Evolutionary conservation across 2,797 vertebrate genomes (phyloP).

Genomic region (Sebastes steindachneri): DNA sequence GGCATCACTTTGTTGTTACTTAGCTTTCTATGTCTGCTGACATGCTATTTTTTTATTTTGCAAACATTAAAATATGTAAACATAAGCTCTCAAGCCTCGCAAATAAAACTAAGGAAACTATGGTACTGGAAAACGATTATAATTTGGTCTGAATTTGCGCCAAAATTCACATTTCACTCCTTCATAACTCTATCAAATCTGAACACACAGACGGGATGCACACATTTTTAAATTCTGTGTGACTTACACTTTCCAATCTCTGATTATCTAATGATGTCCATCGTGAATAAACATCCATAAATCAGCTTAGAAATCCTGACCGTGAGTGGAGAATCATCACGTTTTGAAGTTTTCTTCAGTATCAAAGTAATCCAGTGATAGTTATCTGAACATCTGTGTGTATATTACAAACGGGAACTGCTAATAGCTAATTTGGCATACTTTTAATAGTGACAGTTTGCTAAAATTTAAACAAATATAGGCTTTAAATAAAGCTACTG

Average conservation of each 20-base stretch:
- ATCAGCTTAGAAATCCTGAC: not conserved
- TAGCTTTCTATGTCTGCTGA: not conserved
- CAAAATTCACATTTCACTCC: not conserved
- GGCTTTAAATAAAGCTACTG: not conserved
- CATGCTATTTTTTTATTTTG: not conserved
- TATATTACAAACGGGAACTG: not conserved
- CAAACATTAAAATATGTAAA: not conserved
- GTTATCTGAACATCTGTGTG: accelerated
- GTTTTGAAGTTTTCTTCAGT: not conserved
- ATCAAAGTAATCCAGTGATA: not conserved
- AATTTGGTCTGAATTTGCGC: accelerated
- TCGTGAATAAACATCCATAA: not conserved
- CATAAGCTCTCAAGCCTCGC: not conserved
- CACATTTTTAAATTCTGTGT: not conserved
- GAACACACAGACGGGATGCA: not conserved
- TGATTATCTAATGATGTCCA: not conserved
- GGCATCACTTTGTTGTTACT: conserved; percentile 8
- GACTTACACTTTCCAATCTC: not conserved
- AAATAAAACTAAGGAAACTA: not conserved
- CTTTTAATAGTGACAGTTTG: not conserved
- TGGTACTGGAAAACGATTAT: not conserved
- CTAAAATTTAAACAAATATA: not conserved
- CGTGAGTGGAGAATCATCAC: not conserved
- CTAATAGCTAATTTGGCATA: accelerated
- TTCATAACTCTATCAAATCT: not conserved